Evolutionary conservation across 2,113 vertebrate genomes (phyloP), one percentile per base, ranked within the genome.

Genomic region (Gavia stellata): DNA sequence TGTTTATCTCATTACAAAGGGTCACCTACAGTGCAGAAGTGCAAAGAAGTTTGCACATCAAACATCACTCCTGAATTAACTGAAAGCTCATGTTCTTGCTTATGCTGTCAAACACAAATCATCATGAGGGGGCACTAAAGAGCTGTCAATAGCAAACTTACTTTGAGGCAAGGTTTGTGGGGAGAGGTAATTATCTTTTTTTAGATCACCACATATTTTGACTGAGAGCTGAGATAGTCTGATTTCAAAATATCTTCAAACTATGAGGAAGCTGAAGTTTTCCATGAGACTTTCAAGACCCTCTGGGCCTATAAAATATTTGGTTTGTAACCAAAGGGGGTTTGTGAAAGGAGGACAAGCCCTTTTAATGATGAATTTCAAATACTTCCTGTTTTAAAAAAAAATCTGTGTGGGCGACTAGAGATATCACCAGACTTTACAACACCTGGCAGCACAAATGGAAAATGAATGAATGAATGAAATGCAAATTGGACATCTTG

Each of bases 81-180:
- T 1, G 0, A 40, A 91, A 72, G 34, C 67, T 87, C 28, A 9
- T 2, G 8, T 42, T 84, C 79, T 62, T 36, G 36, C 71, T 90
- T 49, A 8, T 7, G 53, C 86, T 86, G 84, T 92, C 94, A 96
- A 80, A 90, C 86, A 81, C 91, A 91, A 85, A 86, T 87, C 89
- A 97, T 95, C 95, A 93, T 96, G 87, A 97, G 96, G 83, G 91
- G 94, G 97, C 97, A 95, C 97, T 97, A 96, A 96, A 97, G 96
- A 97, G 97, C 94, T 88, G 81, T 91, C 89, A 90, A 49, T 77
- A 88, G 78, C 14, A 2, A 77, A 86, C 50, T 34, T 38, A 52
- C 28, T 88, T 75, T 29, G 78, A 89, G 47, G 47, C 36, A 40
- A 91, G 52, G 26, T 80, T 56, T 92, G 47, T 65, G 38, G 21